Percentiles rank a stretch among this genome's conserved stretches.
phyloP scores from a whole-genome alignment of 2,797 vertebrate genomes.

The Tarsius wallacei region DNA sequence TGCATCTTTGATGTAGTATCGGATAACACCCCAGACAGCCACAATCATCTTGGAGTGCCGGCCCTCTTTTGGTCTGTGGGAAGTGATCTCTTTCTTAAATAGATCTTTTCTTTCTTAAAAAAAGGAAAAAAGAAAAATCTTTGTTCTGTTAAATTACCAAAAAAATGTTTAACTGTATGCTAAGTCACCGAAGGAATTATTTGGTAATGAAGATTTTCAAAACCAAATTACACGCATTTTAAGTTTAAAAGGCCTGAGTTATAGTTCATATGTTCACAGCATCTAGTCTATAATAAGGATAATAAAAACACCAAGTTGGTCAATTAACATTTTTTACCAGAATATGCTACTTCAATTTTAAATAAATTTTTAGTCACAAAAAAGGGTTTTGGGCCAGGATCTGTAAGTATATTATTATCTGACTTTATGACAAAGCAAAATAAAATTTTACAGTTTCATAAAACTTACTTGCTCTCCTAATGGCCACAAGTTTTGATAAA shows the following conservation, averaged over 20 bases:
- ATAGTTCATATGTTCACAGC: neutral
- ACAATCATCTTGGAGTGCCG: no score
- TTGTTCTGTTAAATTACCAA: neutral
- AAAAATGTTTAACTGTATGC: neutral
- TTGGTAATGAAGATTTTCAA: neutral
- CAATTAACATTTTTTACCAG: slow-evolving; percentile 78
- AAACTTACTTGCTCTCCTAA: slow-evolving; percentile 65
- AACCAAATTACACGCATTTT: neutral
- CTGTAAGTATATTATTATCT: slow-evolving; percentile 71
- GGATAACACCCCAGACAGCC: no score
- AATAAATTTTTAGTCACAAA: slow-evolving; percentile 77
- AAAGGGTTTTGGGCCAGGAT: slow-evolving; percentile 73
- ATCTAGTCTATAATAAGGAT: neutral
- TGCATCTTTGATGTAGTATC: no score
- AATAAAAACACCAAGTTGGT: slow-evolving; percentile 32
- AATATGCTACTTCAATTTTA: slow-evolving; percentile 70
- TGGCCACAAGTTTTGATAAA: slow-evolving; percentile 68
- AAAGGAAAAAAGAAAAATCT: neutral
- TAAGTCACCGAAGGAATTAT: neutral
- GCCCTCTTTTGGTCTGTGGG: no score
- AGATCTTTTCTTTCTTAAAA: no score
- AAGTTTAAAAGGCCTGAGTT: neutral
- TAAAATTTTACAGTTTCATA: slow-evolving; percentile 76
- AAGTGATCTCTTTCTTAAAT: no score
- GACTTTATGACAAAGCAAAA: slow-evolving; percentile 76